These are phyloP conservation scores for Lithophane leautieri DNA, from an alignment of 2,888 invertebrate genomes.

Conservation along the genomic window DNA sequence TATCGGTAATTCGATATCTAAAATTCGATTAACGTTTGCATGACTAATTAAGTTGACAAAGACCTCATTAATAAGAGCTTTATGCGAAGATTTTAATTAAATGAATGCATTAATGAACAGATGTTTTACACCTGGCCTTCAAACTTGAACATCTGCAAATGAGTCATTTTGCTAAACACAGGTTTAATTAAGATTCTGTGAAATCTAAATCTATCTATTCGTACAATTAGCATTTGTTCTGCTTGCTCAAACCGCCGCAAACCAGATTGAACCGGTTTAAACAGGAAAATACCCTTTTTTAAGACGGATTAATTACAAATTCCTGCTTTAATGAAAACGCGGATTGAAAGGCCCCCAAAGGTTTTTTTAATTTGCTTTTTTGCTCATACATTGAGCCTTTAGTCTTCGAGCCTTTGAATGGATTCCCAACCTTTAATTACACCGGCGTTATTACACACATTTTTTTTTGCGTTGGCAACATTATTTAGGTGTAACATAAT, in stretches of 20 bases:
- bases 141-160: conserved; percentile 31
- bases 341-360: conserved; percentile 65
- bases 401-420: conserved; percentile 63
- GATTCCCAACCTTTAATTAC: conserved; percentile 52
- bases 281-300: conserved; percentile 67
- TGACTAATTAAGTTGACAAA: conserved; percentile 41
- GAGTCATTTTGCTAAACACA: conserved; percentile 19
- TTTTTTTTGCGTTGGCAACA: conserved; percentile 59
- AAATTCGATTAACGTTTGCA: conserved; percentile 27
- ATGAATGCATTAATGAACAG: conserved; percentile 35
- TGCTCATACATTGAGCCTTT: conserved; percentile 66
- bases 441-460: conserved; percentile 61
- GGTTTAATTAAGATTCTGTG: conserved; percentile 11
- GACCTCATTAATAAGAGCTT: conserved; percentile 37
- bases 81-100: conserved; percentile 31
- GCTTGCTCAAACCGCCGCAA: conserved; percentile 41
- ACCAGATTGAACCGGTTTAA: conserved; percentile 59
- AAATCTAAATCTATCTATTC: conserved; percentile 13
- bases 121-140: conserved; percentile 43
- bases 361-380: conserved; percentile 73
- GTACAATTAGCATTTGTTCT: conserved; percentile 33
- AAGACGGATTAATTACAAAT: conserved; percentile 73
- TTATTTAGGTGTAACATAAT: conserved; percentile 37
- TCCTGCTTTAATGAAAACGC: conserved; percentile 66
- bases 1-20: conserved; percentile 29